A percentile compares a stretch with the other conserved stretches of the same genome.
phyloP scores from a whole-genome alignment of 2,113 vertebrate species.

The Oceanites oceanicus region DNA sequence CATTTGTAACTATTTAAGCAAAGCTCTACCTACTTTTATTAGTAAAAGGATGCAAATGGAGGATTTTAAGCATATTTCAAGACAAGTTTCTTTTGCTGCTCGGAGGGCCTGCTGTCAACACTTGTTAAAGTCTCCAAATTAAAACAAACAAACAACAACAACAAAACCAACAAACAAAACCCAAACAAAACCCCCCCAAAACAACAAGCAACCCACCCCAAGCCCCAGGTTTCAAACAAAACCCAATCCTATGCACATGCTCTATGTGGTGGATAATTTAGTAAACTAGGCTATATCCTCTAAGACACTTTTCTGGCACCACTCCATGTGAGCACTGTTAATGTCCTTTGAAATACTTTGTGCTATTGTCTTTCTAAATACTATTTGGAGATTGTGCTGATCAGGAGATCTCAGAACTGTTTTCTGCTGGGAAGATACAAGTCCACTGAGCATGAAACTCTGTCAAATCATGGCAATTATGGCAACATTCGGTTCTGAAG shows the following conservation, averaged over 20 bases:
- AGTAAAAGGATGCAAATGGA: neutral
- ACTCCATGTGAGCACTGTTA: neutral
- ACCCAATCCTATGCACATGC: neutral
- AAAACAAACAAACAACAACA: neutral
- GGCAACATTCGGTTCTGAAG: neutral
- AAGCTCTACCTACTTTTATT: conserved; percentile 11
- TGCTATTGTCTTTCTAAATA: neutral
- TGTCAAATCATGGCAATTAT: neutral
- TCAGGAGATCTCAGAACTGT: neutral
- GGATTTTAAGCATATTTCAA: neutral
- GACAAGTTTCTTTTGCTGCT: neutral
- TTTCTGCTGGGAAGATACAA: neutral
- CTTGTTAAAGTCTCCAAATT: neutral
- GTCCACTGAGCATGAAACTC: neutral
- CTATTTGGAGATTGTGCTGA: neutral
- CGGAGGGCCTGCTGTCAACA: neutral
- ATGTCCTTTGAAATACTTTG: neutral
- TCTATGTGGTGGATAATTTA: neutral
- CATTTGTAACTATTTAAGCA: neutral
- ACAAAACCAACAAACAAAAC: neutral
- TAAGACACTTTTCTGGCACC: neutral
- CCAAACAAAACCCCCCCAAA: neutral
- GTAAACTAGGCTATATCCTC: neutral
- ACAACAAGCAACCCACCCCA: neutral
- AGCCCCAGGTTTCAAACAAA: neutral